Base-by-base conservation (phyloP, 2,888 invertebrate genomes). In the Hoplodrina ambigua region DNA sequence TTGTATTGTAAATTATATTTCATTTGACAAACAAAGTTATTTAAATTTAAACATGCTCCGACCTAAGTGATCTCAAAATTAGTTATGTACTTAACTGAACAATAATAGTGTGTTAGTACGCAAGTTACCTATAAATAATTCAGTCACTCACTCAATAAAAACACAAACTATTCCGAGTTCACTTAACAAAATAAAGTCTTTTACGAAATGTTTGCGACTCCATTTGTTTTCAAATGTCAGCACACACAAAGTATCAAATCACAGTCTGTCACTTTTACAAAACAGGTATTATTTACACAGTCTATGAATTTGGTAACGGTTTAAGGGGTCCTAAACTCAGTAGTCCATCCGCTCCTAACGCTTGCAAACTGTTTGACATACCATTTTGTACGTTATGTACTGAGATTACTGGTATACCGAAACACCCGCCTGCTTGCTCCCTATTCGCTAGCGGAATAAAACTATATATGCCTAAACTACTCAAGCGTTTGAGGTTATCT, bases 251-350 rank as follows among this genome's bases (percentile, higher is more conserved):
- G 5, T 60, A 55, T 44, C 33, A 58, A 64, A 80, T 82, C 82
- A 82, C 83, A 82, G 83, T 69, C 59, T 41, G 52, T 49, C 58
- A 57, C 75, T 56, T 49, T 55, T 74, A 68, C 56, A 69, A 69
- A 66, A 58, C 52, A 55, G 25, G n/a, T 44, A 59, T 5, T 56
- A 30, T 33, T 33, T 37, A 64, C 20, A 63, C 62, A 69, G 54
- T 74, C 67, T 93, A 94, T 62, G 93, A 89, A 78, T 95, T 94
- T 59, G 96, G 96, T 88, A 97, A 91, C 7, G 96, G 96, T 89
- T 97, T 97, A 1, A 98, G 94, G 6, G 98, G 98, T 0, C 98
- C 98, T 85, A 98, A 94, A 85, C 97, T 97, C 65, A 98, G 90
- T 69, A 98, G 96, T 13, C 97, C 97, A 49, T 97, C 97, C 5